These are phyloP conservation scores for Dexiosoma caninum DNA, from an alignment of 2,888 invertebrate genomes.

Conservation along the genomic window DNA sequence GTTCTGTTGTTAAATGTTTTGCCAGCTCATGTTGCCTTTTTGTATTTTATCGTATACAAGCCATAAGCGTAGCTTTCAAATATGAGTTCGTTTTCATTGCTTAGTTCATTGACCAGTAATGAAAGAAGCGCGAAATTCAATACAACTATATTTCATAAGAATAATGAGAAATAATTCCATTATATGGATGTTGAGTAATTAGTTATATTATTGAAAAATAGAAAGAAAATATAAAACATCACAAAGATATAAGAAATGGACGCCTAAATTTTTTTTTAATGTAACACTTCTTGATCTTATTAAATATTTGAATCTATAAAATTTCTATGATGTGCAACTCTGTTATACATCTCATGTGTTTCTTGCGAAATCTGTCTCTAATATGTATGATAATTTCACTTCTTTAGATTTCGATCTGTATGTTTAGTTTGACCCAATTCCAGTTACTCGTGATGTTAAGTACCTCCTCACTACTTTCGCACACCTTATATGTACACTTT, in stretches of 20 bases:
- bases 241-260: background rate
- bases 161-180: slow-evolving; percentile 3
- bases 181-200: background rate
- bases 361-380: slow-evolving; percentile 8
- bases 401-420: slow-evolving; percentile 43
- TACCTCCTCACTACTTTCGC: slow-evolving; percentile 37
- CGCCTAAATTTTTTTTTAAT: too few relatives aligned
- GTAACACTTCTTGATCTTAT: background rate
- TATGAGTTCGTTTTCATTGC: slow-evolving; percentile 76
- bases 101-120: slow-evolving; percentile 72
- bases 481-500: background rate
- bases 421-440: slow-evolving; percentile 56
- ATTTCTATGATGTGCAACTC: background rate
- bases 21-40: slow-evolving; percentile 61
- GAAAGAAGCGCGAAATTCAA: slow-evolving; percentile 38
- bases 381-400: slow-evolving; percentile 40
- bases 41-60: slow-evolving; percentile 32
- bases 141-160: slow-evolving; percentile 36
- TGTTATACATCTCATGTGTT: background rate
- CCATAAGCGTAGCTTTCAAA: slow-evolving; percentile 52
- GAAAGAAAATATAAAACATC: background rate
- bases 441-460: slow-evolving; percentile 52
- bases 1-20: slow-evolving; percentile 66
- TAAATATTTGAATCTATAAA: background rate
- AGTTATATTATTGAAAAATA: slow-evolving; percentile 10